phyloP scores from a whole-genome alignment of 2,113 vertebrate genomes.

The Hippocampus comes region DNA sequence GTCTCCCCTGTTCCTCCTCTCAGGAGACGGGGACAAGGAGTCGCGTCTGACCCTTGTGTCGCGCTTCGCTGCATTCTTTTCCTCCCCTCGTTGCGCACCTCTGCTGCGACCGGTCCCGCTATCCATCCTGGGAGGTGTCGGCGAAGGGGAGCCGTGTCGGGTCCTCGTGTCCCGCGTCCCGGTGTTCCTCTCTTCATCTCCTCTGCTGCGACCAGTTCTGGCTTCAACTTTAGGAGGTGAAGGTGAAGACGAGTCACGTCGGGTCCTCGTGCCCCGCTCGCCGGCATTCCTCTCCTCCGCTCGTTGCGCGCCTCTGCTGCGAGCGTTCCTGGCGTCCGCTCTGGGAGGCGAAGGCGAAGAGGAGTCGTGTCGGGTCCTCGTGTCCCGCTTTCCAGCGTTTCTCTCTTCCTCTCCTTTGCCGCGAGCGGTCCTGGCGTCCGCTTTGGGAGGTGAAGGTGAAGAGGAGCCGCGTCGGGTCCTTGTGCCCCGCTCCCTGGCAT shows the following conservation, averaged over 20 bases:
- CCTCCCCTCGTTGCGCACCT: constrained; percentile 31
- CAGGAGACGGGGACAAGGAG: constrained; percentile 56
- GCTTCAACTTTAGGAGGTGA: constrained; percentile 31
- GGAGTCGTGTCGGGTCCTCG: neutral
- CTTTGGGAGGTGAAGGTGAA: neutral
- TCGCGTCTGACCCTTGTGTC: neutral
- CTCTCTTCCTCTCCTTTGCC: neutral
- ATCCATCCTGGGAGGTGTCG: constrained; percentile 24
- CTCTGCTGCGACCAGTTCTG: constrained; percentile 31
- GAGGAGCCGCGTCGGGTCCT: neutral
- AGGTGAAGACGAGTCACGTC: neutral
- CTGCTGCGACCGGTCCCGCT: constrained; percentile 29
- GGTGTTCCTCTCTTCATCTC: constrained; percentile 30
- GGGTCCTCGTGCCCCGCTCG: neutral
- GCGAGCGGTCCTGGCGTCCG: neutral
- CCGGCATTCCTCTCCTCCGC: neutral
- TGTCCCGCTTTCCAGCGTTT: neutral
- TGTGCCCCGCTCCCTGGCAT: neutral
- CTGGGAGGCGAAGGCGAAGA: neutral
- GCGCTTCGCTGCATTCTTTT: neutral
- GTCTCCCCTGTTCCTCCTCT: constrained; percentile 44
- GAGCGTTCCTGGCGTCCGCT: neutral
- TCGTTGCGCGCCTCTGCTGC: neutral
- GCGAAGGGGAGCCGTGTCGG: constrained; percentile 12
- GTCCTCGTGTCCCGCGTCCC: constrained; percentile 33